Percentiles rank a stretch among this genome's conserved stretches.
Evolutionary conservation across 2,113 vertebrate genomes (phyloP).

Genomic region (Ardeotis arabs): DNA sequence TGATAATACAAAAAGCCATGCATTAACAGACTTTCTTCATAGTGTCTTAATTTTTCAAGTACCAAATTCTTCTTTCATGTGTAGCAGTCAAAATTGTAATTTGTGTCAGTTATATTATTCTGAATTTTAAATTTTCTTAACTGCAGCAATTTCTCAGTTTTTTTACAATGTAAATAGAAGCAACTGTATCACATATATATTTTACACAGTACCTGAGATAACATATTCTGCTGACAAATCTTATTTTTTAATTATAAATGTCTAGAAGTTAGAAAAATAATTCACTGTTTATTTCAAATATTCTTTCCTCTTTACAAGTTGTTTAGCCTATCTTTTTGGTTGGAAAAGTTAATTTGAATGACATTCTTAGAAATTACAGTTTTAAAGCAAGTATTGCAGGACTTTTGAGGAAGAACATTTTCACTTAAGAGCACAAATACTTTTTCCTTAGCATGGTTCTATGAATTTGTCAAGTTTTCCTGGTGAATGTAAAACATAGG

Average conservation of each 20-base stretch:
- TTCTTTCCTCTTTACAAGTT: background rate
- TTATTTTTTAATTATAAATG: background rate
- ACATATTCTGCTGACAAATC: background rate
- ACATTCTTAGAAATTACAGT: background rate
- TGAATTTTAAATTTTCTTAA: background rate
- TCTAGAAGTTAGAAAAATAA: background rate
- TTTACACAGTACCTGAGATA: background rate
- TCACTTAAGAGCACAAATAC: background rate
- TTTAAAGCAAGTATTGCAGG: background rate
- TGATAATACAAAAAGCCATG: background rate
- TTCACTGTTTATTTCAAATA: background rate
- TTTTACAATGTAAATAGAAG: background rate
- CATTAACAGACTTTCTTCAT: background rate
- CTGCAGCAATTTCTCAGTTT: background rate
- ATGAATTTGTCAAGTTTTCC: background rate
- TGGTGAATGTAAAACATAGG: background rate
- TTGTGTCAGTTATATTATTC: rapidly evolving
- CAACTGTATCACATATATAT: background rate
- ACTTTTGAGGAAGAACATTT: background rate
- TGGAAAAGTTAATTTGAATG: background rate
- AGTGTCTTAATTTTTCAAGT: background rate
- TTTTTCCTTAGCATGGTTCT: background rate
- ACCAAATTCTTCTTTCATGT: background rate
- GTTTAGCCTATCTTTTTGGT: background rate
- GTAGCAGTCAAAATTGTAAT: background rate